Conservation (phyloP, 2,113 vertebrate species). For the Dryoscopus gambensis region DNA sequence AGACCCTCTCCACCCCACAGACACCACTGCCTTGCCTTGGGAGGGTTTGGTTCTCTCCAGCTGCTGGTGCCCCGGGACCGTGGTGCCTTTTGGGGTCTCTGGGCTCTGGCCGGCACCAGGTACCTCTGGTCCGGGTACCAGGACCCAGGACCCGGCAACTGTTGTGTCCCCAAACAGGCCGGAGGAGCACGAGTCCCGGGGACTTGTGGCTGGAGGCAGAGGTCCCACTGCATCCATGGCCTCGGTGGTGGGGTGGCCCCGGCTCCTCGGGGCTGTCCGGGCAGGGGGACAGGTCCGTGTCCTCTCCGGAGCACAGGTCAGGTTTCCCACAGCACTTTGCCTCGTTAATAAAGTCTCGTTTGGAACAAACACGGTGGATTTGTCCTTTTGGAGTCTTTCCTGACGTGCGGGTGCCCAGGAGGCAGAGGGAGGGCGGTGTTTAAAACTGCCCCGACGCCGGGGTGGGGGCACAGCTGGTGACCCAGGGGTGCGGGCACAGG, state of each 20-base stretch:
- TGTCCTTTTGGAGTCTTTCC: neutral
- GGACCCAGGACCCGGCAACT: accelerated
- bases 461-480: neutral
- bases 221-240: neutral
- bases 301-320: accelerated
- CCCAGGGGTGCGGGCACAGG: neutral
- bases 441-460: accelerated
- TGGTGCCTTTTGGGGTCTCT: neutral
- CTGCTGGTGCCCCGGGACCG: accelerated
- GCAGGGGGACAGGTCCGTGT: neutral
- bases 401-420: accelerated
- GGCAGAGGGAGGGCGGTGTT: no score
- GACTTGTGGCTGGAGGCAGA: neutral
- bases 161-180: neutral
- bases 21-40: neutral
- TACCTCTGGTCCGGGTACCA: accelerated
- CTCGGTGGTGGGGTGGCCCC: accelerated
- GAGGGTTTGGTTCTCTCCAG: neutral
- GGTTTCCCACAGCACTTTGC: accelerated
- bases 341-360: neutral
- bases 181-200: accelerated
- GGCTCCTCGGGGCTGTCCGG: neutral
- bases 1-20: neutral
- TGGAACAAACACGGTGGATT: neutral
- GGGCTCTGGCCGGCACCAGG: accelerated